Base-by-base conservation (phyloP, 2,113 vertebrate genomes). In the Brachyhypopomus occidentalis region DNA sequence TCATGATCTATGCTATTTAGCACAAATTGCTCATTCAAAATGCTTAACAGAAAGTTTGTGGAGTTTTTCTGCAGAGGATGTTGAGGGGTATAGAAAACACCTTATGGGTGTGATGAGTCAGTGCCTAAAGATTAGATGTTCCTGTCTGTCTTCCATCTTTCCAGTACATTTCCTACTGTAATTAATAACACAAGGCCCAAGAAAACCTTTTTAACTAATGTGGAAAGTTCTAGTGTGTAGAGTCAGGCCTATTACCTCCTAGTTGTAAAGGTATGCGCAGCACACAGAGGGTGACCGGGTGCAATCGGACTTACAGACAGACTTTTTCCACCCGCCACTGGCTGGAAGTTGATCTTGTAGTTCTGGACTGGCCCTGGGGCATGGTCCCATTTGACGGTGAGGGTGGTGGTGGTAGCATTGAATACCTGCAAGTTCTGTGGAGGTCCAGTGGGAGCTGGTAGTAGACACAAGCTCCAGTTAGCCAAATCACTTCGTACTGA, bases 311-410 rank as follows among this genome's bases (percentile, higher is more conserved):
- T 95, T 91, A 98, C 97, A 36, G 77, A 83, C 74, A 95, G 86
- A 1, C 94, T 90, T 75, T 90, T 93, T 59, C 94, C 95, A 62
- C 95, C 96, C 6, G 88, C 86, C 0, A 86, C 75, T 5, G 95
- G 95, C 38, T 89, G 91, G 78, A 95, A 97, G 12, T 87, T 90
- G 85, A 99, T 89, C 87, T 89, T 94, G 89, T 99, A 99, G 89
- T 92, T 95, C 89, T 95, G 94, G 72, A 97, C 96, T 5, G 92
- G 89, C 1, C 97, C 96, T 2, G 92, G 94, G 55, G 96, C 96
- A 0, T 93, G 90, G 66, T 99, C 97, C 98, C 97, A 99, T 88
- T 95, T 96, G 19, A 95, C 92, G 0, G 96, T 93, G 87, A 99
- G 88, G 45, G 95, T 91, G 84, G 93, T 92, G 22, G 94, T 94